Percentiles rank a stretch among this genome's conserved stretches.
phyloP scores from a whole-genome alignment of 2,797 vertebrate genomes.

The Neosilurus hyrtlii region DNA sequence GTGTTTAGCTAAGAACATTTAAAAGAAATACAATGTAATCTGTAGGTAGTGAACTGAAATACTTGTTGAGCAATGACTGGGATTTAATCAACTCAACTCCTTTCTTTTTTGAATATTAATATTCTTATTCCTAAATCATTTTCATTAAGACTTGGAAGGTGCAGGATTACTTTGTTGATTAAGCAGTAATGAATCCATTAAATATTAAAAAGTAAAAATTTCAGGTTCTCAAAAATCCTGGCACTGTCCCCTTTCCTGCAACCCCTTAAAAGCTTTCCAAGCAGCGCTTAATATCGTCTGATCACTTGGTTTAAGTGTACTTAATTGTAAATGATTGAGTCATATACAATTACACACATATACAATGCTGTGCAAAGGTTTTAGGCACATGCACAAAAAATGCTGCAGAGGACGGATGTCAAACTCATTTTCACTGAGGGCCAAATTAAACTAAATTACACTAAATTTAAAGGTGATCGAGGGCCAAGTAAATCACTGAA shows the following conservation, averaged over 20 bases:
- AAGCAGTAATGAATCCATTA: slow-evolving; percentile 28
- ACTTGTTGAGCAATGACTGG: background rate
- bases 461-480: too few species aligned
- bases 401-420: too few species aligned
- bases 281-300: background rate
- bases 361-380: too few species aligned
- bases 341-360: background rate
- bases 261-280: background rate
- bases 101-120: background rate
- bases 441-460: too few species aligned
- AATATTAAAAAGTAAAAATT: slow-evolving; percentile 21
- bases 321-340: background rate
- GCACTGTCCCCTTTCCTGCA: background rate
- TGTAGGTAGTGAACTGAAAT: background rate
- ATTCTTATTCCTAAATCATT: slow-evolving; percentile 2
- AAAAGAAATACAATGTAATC: background rate
- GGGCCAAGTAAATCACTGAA: too few species aligned
- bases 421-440: too few species aligned
- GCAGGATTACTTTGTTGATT: slow-evolving; percentile 1
- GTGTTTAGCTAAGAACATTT: background rate
- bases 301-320: background rate
- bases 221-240: slow-evolving; percentile 2
- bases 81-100: background rate
- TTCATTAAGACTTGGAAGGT: slow-evolving; percentile 14
- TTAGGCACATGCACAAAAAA: too few species aligned